These are phyloP conservation scores for Phorcus lineatus DNA, from an alignment of 2,888 invertebrate species.

Conservation along the genomic window DNA sequence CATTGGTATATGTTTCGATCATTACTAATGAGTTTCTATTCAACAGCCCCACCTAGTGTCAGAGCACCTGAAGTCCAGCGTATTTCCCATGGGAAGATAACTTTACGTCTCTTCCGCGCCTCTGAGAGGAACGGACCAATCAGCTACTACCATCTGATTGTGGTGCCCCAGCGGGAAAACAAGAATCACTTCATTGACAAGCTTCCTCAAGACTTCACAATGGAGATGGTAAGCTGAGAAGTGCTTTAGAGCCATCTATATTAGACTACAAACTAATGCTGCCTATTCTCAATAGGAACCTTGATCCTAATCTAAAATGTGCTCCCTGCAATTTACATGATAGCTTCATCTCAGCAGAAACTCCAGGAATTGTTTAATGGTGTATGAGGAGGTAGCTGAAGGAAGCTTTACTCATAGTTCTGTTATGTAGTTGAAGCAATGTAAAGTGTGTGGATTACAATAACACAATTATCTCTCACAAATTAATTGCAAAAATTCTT, in stretches of 20 bases:
- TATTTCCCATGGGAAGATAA: conserved; percentile 52
- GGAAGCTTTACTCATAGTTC: too few species aligned
- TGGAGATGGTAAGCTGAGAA: conserved; percentile 58
- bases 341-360: too few species aligned
- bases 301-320: too few species aligned
- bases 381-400: too few species aligned
- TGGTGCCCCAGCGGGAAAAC: conserved; percentile 86
- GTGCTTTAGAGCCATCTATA: too few species aligned
- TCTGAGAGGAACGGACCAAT: conserved; percentile 99
- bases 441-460: not conserved
- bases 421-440: not conserved
- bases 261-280: too few species aligned
- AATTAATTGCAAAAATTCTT: too few species aligned
- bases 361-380: too few species aligned
- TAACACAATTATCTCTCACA: too few species aligned
- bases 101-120: conserved; percentile 78
- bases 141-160: conserved; percentile 95
- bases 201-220: conserved; percentile 85
- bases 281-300: too few species aligned
- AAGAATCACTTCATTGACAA: conserved; percentile 74
- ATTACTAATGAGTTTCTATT: too few species aligned
- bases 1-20: conserved; percentile 29
- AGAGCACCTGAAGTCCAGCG: conserved; percentile 47
- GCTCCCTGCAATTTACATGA: too few species aligned
- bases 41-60: conserved; percentile 61